phyloP scores from a whole-genome alignment of 2,888 invertebrate genomes.

The Stenodera caucasica region DNA sequence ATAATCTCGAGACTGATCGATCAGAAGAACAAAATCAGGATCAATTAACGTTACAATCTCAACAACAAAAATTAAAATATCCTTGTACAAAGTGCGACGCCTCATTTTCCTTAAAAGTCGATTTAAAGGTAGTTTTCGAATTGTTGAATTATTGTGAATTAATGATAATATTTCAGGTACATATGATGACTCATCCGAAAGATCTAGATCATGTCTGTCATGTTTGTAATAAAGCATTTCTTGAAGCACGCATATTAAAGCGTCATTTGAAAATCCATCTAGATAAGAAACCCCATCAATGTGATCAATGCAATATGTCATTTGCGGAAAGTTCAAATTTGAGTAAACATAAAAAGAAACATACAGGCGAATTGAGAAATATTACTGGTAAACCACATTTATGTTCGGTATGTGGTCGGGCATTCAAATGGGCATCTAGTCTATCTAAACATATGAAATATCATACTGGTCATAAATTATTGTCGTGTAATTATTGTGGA shows the following conservation, averaged over 20 bases:
- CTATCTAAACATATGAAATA: slow-evolving; percentile 59
- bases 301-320: slow-evolving; percentile 57
- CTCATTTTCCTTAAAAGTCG: slow-evolving; percentile 52
- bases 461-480: slow-evolving; percentile 57
- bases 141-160: not conserved
- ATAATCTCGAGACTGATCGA: slow-evolving; percentile 15
- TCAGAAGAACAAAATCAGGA: slow-evolving; percentile 10
- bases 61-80: slow-evolving; percentile 45
- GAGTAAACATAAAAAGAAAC: slow-evolving; percentile 58
- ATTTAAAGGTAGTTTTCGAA: slow-evolving; percentile 16
- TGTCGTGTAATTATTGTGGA: slow-evolving; percentile 56
- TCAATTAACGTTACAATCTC: slow-evolving; percentile 2
- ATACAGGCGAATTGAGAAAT: slow-evolving; percentile 57
- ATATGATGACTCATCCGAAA: slow-evolving; percentile 55
- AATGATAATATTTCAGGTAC: slow-evolving; percentile 44
- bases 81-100: slow-evolving; percentile 52
- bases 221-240: slow-evolving; percentile 54
- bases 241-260: slow-evolving; percentile 54
- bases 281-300: slow-evolving; percentile 56
- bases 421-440: slow-evolving; percentile 59
- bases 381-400: slow-evolving; percentile 54
- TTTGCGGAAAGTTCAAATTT: slow-evolving; percentile 59
- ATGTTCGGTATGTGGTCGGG: slow-evolving; percentile 57
- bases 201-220: slow-evolving; percentile 51
- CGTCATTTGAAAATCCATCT: slow-evolving; percentile 57